phyloP scores from a whole-genome alignment of 2,113 vertebrate species.

The Bubalus kerabau region DNA sequence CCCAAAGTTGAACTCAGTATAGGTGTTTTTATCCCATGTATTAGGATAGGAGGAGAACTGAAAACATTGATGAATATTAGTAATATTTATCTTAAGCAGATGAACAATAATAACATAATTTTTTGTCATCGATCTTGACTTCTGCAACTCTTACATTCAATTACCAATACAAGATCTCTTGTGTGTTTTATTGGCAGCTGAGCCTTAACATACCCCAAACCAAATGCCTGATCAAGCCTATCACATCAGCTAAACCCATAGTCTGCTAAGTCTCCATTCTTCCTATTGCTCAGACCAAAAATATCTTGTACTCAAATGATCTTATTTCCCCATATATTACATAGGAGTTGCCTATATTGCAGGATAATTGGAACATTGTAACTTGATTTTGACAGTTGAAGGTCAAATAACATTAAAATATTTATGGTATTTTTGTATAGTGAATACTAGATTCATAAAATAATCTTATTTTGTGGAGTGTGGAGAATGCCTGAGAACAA shows the following conservation, averaged over 20 bases:
- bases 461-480: constrained; percentile 44
- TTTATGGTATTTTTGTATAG: constrained; percentile 25
- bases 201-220: background rate
- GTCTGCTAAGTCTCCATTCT: background rate
- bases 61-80: background rate
- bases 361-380: background rate
- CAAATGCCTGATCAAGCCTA: background rate
- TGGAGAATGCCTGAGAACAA: constrained; percentile 29
- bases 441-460: constrained; percentile 22
- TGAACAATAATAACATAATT: background rate
- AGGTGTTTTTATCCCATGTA: background rate
- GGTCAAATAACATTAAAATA: constrained; percentile 20
- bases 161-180: background rate
- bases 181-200: background rate
- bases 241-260: background rate
- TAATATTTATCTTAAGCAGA: background rate
- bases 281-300: background rate
- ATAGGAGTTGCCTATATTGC: background rate
- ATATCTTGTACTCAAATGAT: background rate
- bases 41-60: background rate
- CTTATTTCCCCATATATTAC: background rate
- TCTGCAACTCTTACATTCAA: background rate
- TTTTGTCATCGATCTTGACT: background rate
- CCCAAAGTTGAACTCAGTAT: background rate
- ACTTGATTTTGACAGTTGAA: constrained; percentile 38